A percentile compares a stretch with the other conserved stretches of the same genome.
phyloP scores from a whole-genome alignment of 2,797 vertebrate genomes.

The Loriculus beryllinus region DNA sequence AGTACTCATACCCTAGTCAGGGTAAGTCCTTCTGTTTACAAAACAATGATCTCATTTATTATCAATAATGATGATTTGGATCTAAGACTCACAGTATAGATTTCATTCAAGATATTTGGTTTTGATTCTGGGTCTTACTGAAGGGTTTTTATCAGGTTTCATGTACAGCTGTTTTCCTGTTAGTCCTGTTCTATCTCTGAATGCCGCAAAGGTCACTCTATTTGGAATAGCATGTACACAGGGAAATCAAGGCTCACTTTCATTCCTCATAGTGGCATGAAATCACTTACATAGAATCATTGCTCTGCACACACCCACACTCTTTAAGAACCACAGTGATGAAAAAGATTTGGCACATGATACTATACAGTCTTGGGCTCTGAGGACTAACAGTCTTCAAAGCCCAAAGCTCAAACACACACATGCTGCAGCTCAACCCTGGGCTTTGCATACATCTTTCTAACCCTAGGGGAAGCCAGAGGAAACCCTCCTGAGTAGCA shows the following conservation, averaged over 20 bases:
- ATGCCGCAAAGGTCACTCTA: not conserved
- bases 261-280: not conserved
- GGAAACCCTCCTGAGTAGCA: not conserved
- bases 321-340: not conserved
- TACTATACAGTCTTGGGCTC: not conserved
- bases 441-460: not conserved
- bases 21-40: not conserved
- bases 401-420: not conserved
- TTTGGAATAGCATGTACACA: not conserved
- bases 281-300: not conserved
- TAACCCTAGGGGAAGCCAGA: not conserved
- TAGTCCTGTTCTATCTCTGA: not conserved
- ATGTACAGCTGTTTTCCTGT: conserved; percentile 19
- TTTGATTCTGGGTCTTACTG: conserved; percentile 40
- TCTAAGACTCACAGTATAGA: not conserved
- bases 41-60: not conserved
- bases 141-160: not conserved
- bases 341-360: not conserved
- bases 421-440: not conserved
- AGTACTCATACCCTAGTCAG: not conserved
- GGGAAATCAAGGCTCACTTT: not conserved
- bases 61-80: not conserved
- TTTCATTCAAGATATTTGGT: not conserved
- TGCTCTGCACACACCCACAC: not conserved
- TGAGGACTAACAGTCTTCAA: not conserved